These are phyloP conservation scores for Phortica variegata DNA, from an alignment of 1,140 invertebrate genomes.

Conservation along the genomic window DNA sequence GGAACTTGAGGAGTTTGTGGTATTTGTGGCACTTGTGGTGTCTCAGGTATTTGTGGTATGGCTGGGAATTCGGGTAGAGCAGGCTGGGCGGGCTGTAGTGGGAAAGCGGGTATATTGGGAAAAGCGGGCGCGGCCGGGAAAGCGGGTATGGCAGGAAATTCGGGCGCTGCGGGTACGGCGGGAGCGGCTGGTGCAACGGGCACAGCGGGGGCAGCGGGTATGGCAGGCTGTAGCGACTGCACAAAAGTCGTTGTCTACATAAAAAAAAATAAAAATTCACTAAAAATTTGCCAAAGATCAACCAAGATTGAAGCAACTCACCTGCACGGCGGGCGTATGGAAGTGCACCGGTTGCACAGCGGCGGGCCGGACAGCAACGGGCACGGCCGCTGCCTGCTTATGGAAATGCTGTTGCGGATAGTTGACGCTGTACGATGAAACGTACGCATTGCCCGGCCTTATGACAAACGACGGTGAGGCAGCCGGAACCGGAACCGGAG, in stretches of 20 bases:
- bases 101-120: not conserved
- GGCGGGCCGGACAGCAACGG: not conserved
- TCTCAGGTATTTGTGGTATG: not conserved
- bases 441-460: constrained; percentile 42
- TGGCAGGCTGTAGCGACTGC: constrained; percentile 23
- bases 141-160: not conserved
- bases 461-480: constrained; percentile 29
- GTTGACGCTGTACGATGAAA: constrained; percentile 49
- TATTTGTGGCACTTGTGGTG: not conserved
- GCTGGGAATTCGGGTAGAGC: constrained; percentile 1
- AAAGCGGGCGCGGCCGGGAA: not conserved
- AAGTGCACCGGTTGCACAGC: constrained; percentile 30
- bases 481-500: constrained; percentile 1
- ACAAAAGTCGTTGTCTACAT: constrained; percentile 29
- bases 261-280: not conserved
- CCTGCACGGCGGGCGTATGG: constrained; percentile 31
- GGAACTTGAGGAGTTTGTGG: constrained; percentile 10
- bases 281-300: too few relatives aligned
- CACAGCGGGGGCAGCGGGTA: constrained; percentile 20
- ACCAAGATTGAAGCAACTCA: constrained; percentile 2
- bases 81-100: not conserved
- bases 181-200: constrained; percentile 10
- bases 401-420: constrained; percentile 45
- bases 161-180: constrained; percentile 6
- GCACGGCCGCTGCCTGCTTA: constrained; percentile 20